Conservation (phyloP, 2,113 vertebrate species). For the Seriola quinqueradiata region DNA sequence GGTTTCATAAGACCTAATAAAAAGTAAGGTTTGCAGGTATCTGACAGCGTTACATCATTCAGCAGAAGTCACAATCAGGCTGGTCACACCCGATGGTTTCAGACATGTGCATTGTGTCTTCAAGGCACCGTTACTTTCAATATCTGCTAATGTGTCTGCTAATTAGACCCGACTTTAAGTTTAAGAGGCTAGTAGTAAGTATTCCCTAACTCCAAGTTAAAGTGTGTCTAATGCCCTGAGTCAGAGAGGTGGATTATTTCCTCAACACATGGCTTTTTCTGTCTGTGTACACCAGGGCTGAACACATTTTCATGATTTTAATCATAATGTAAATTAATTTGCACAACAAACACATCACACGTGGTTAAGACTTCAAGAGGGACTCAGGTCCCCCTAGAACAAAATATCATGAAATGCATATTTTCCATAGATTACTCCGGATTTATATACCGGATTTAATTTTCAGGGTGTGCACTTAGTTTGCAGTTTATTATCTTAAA, state of each 20-base stretch:
- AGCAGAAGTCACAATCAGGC: not conserved
- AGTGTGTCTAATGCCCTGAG: conserved; percentile 32
- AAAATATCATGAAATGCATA: too few relatives aligned
- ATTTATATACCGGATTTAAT: too few relatives aligned
- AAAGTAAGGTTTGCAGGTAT: not conserved
- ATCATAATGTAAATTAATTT: not conserved
- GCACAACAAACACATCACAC: not conserved
- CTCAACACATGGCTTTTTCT: not conserved
- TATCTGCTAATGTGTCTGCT: not conserved
- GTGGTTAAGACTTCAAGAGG: not conserved
- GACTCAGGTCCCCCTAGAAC: too few relatives aligned
- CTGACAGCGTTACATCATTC: not conserved
- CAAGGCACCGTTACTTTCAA: not conserved
- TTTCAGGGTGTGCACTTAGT: too few relatives aligned
- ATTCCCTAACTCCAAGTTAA: conserved; percentile 12
- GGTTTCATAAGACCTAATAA: not conserved
- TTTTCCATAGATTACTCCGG: too few relatives aligned
- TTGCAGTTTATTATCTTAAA: not conserved
- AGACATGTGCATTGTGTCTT: not conserved
- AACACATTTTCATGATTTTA: not conserved
- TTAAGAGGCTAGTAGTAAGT: conserved; percentile 23
- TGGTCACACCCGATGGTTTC: not conserved
- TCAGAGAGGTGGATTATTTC: conserved; percentile 29
- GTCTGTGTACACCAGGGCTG: not conserved
- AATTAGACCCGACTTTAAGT: conserved; percentile 4